Evolutionary conservation across 2,888 invertebrate genomes (phyloP), one percentile per base, ranked within the genome.

Genomic region (Nemoura dubitans): DNA sequence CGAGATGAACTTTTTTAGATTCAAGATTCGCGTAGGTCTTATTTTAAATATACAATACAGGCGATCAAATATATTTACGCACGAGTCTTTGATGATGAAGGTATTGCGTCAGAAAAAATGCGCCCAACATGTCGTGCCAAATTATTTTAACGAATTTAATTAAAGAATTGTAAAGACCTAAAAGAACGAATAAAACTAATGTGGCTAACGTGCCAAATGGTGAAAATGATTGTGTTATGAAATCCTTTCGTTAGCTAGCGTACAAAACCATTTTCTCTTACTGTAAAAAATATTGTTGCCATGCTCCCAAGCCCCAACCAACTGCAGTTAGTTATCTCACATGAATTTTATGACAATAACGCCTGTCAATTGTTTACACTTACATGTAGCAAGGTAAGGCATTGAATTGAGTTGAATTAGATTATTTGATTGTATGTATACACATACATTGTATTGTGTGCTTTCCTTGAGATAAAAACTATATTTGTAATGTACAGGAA

Each of bases 31-130:
- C 59, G 59, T 59, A 21, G 59, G 59, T 59, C 21, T 59, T 59
- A 16, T 59, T 59, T 59, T 7, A 59, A 59, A 59, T 59, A 59
- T 14, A 59, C 16, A 7, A 21, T 21, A 7, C 59, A 2, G 14
- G 59, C 59, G 3, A 59, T 59, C 59, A 59, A 59, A 59, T 59
- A 59, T 59, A 59, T 59, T 59, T 59, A 59, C 59, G 59, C 59
- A 59, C 59, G 59, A 59, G 14, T 59, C 59, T 59, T 59, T 59
- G 59, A 59, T 59, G 59, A 59, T 59, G 59, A 59, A 59, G 14
- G 59, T 21, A 21, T 59, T 59, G 21, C 59, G 59, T 59, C 59
- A 59, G 16, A 59, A 59, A 59, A 59, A 59, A 21, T 21, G 59
- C 21, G 16, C 59, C 2, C 10, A 16, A 21, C 2, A 21, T 59